A percentile compares a stretch with the other conserved stretches of the same genome.
Conservation (phyloP, 92 coral and sea anemone species). For the Plumapathes pennacea region DNA sequence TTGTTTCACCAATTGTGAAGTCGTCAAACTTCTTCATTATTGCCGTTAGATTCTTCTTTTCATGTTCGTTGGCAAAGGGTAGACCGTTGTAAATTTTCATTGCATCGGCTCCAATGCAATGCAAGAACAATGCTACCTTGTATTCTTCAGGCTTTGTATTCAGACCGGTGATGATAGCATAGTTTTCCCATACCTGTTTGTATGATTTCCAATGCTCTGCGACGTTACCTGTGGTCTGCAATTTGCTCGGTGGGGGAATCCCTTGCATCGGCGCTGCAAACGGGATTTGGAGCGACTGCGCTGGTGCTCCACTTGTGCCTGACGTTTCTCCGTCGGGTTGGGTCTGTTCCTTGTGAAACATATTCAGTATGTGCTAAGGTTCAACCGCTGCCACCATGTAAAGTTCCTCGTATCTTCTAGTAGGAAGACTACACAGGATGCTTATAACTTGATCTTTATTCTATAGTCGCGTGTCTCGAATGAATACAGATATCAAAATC, state of each 20-base stretch:
- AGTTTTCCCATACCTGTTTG: constrained; percentile 47
- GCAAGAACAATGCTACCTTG: constrained; percentile 43
- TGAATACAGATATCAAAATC: too few species aligned
- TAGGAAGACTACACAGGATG: too few species aligned
- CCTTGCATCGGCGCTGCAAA: too few species aligned
- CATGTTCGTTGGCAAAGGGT: constrained; percentile 6
- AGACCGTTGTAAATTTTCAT: constrained; percentile 45
- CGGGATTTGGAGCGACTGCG: too few species aligned
- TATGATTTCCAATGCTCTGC: constrained; percentile 42
- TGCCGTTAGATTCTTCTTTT: neutral
- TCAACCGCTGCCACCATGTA: too few species aligned
- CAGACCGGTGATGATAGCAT: constrained; percentile 26
- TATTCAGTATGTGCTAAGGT: too few species aligned
- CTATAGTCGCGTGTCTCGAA: too few species aligned
- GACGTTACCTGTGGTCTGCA: constrained; percentile 13
- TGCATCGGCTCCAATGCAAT: constrained; percentile 45
- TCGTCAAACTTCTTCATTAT: constrained; percentile 31
- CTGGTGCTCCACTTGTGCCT: too few species aligned
- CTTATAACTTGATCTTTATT: too few species aligned
- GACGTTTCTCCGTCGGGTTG: too few species aligned
- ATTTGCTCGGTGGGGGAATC: constrained; percentile 38
- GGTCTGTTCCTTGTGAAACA: too few species aligned
- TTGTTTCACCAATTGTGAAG: constrained; percentile 21
- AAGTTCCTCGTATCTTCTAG: too few species aligned
- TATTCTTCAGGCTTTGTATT: constrained; percentile 33